Base-by-base conservation (phyloP, 2,888 invertebrate species). In the Amphipyra berbera region DNA sequence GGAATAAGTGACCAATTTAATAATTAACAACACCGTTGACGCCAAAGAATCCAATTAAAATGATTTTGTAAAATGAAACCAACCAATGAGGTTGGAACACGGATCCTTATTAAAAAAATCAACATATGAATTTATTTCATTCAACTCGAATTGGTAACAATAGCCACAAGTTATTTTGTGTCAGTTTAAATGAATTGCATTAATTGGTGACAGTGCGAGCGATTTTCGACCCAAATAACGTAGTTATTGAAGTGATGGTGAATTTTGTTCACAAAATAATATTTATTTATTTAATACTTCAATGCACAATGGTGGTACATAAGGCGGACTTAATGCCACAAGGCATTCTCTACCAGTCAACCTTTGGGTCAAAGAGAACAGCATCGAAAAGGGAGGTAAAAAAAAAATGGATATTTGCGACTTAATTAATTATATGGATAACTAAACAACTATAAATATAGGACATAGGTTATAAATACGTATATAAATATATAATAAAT, bases 141-240 rank as follows among this genome's bases (percentile, higher is more conserved):
- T 56, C 47, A 62, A 64, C 63, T 63, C 49, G 49, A 66, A 61
- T 62, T 61, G 57, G 44, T 62, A 67, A 68, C 56, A 71, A 59
- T 66, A 61, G 45, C 55, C 61, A 44, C 47, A 40, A 61, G 50
- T 58, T 61, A 68, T 41, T 61, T 49, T 62, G 44, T 56, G 52
- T 52, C 78, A 47, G 47, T 63, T 54, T 57, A 63, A 76, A 76
- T 76, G 59, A 61, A 66, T 70, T 53, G 59, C 56, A 60, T 76
- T 71, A 68, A 70, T 38, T 54, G 44, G 58, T 52, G 49, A 57
- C 53, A 59, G 50, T 27, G 21, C 9, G 10, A 42, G 41, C 57
- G 27, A 65, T 54, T 60, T 49, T 52, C 48, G 47, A 61, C 60
- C 62, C 46, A 67, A 62, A 40, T 40, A 15, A 10, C 7, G 10